phyloP scores from a whole-genome alignment of 2,888 invertebrate species.

The Dicyrtomina minuta region DNA sequence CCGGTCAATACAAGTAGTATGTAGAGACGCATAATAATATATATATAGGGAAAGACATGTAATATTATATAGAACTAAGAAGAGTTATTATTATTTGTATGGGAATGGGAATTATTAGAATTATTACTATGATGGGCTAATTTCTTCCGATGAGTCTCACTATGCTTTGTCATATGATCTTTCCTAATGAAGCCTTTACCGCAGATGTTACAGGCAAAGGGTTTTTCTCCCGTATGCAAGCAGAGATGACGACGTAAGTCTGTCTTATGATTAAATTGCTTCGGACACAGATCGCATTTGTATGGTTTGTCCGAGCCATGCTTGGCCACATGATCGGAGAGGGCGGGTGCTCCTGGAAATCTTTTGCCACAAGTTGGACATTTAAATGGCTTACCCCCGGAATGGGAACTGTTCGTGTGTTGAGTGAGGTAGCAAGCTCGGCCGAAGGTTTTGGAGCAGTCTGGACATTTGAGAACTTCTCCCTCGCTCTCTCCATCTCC shows the following conservation, averaged over 20 bases:
- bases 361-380: conserved; percentile 83
- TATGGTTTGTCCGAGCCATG: conserved; percentile 82
- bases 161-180: conserved; percentile 87
- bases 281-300: conserved; percentile 80
- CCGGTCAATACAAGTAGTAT: too few relatives aligned
- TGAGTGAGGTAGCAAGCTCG: conserved; percentile 85
- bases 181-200: conserved; percentile 85
- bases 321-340: conserved; percentile 67
- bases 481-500: conserved; percentile 19
- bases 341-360: conserved; percentile 64
- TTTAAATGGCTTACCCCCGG: conserved; percentile 81
- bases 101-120: too few relatives aligned
- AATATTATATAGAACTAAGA: background rate
- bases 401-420: conserved; percentile 86
- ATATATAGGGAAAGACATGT: too few relatives aligned
- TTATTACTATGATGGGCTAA: too few relatives aligned
- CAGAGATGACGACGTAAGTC: conserved; percentile 84
- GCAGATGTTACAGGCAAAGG: conserved; percentile 77
- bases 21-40: too few relatives aligned
- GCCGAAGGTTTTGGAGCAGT: conserved; percentile 81
- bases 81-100: background rate
- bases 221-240: conserved; percentile 81
- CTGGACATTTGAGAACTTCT: conserved; percentile 66
- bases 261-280: conserved; percentile 88
- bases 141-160: conserved; percentile 73